Evolutionary conservation across 1,140 invertebrate genomes (phyloP).

Genomic region (Dryas iulia): DNA sequence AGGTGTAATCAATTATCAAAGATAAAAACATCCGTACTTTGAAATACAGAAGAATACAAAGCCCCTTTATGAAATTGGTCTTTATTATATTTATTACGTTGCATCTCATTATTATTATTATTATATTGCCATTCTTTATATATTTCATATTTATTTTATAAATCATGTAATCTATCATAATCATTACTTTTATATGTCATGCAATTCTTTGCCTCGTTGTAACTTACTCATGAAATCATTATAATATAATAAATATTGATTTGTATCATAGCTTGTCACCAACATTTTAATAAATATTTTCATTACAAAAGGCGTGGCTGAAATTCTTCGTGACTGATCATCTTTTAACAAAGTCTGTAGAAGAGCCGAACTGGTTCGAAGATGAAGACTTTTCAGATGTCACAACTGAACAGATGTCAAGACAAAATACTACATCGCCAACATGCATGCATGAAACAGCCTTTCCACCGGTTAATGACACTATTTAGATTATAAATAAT

Average conservation of each 20-base stretch:
- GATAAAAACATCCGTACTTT: not conserved
- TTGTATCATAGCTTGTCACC: slow-evolving; percentile 26
- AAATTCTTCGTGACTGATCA: slow-evolving; percentile 80
- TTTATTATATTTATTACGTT: not conserved
- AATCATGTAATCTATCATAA: too few species aligned
- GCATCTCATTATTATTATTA: too few species aligned
- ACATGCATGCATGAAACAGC: slow-evolving; percentile 59
- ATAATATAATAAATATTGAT: not conserved
- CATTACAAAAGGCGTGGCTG: slow-evolving; percentile 79
- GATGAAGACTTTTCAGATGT: slow-evolving; percentile 53
- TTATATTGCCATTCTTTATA: not conserved
- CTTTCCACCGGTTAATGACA: slow-evolving; percentile 71
- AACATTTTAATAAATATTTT: slow-evolving; percentile 51
- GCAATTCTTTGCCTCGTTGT: not conserved
- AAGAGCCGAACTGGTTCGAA: slow-evolving; percentile 74
- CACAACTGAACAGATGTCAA: slow-evolving; percentile 61
- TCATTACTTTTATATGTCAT: not conserved
- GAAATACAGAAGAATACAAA: slow-evolving; percentile 45
- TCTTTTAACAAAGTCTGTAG: slow-evolving; percentile 71
- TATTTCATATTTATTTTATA: not conserved
- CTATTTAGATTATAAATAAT: slow-evolving; percentile 59
- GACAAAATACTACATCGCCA: slow-evolving; percentile 50
- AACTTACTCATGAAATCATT: not conserved
- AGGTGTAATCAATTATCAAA: not conserved
- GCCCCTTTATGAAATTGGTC: slow-evolving; percentile 77